These are phyloP conservation scores for Falco punctatus DNA, from an alignment of 2,113 vertebrate species.

Conservation along the genomic window DNA sequence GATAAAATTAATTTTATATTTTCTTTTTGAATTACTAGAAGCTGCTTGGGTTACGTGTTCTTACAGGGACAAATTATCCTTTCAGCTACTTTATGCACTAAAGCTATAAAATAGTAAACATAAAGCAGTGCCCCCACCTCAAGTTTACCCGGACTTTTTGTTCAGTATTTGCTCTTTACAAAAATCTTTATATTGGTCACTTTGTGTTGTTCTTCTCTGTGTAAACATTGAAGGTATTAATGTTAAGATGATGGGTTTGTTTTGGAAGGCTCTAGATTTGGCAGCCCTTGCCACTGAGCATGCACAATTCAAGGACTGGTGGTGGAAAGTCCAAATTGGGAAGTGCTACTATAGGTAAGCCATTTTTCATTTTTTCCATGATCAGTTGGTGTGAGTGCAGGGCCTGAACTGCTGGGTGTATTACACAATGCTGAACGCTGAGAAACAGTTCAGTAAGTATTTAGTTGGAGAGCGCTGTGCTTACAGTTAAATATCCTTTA, in stretches of 20 bases:
- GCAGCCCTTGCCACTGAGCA: slow-evolving; percentile 94
- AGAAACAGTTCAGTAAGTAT: neutral
- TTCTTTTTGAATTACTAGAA: neutral
- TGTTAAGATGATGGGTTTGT: slow-evolving; percentile 55
- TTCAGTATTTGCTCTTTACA: neutral
- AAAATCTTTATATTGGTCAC: neutral
- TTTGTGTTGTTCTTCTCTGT: neutral
- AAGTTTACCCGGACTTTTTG: neutral
- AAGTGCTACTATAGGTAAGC: slow-evolving; percentile 97
- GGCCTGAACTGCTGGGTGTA: neutral
- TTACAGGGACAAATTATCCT: neutral
- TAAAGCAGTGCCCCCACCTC: neutral
- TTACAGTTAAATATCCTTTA: neutral
- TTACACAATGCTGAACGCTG: neutral
- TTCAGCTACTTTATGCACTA: neutral
- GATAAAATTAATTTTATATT: neutral
- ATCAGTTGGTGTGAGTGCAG: neutral
- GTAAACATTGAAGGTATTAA: neutral
- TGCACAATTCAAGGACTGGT: slow-evolving; percentile 97
- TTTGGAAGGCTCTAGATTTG: slow-evolving; percentile 92
- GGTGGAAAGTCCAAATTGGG: slow-evolving; percentile 98
- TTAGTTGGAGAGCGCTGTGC: neutral
- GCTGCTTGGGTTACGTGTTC: neutral
- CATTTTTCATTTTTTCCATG: neutral
- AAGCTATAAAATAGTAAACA: neutral